A percentile compares a stretch with the other conserved stretches of the same genome.
Evolutionary conservation across 2,113 vertebrate species (phyloP).

Genomic region (Salvelinus namaycush): DNA sequence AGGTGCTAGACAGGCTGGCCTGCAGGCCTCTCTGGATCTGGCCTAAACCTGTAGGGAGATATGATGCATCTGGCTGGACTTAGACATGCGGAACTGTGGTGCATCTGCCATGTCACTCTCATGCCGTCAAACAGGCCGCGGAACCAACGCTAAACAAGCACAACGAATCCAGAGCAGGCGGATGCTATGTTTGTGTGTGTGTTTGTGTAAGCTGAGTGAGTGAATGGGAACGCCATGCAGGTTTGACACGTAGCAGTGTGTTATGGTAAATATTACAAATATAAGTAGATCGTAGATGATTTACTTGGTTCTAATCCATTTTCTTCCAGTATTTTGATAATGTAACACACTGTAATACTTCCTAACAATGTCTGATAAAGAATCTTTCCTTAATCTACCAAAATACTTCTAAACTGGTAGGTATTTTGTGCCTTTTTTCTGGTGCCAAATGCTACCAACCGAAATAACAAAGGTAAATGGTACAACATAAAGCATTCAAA

Average conservation of each 20-base stretch:
- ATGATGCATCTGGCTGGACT: constrained; percentile 36
- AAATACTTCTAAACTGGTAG: constrained; percentile 23
- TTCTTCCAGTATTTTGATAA: constrained; percentile 34
- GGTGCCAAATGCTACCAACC: constrained; percentile 14
- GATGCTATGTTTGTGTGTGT: constrained; percentile 15
- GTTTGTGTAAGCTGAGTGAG: not conserved
- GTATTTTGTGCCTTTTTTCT: constrained; percentile 19
- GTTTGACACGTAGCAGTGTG: constrained; percentile 28
- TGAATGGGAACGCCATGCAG: constrained; percentile 47
- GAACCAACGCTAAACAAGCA: constrained; percentile 63
- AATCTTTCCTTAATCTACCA: constrained; percentile 13
- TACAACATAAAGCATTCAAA: not conserved
- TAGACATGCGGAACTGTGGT: constrained; percentile 35
- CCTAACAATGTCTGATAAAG: not conserved
- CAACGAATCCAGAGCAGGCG: constrained; percentile 58
- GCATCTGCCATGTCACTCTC: constrained; percentile 65
- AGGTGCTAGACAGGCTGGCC: too few species aligned
- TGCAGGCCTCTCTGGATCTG: not conserved
- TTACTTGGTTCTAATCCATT: constrained; percentile 2
- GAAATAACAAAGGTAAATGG: not conserved
- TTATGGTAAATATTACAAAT: too few species aligned
- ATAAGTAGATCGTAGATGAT: too few species aligned
- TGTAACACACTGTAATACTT: not conserved
- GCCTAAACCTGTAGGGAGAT: constrained; percentile 2
- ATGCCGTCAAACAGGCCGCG: constrained; percentile 48